Base-by-base conservation (phyloP, 1,140 invertebrate species). In the Lithobius niger region DNA sequence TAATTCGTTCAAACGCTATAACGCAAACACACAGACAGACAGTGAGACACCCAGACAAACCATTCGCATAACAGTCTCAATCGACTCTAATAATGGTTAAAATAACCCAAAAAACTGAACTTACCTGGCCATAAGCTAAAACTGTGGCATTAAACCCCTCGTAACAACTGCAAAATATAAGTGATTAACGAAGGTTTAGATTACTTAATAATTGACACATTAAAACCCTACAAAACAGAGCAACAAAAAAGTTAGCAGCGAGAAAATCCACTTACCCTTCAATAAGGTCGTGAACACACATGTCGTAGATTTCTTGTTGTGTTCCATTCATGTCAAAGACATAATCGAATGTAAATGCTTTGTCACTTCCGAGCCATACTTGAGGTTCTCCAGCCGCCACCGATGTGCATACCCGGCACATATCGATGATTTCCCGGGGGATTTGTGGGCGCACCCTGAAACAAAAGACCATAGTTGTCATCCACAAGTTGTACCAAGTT, bases 301-400 rank as follows among this genome's bases (percentile, higher is more conserved):
- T 78, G n/a, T 83, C 77, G 67, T 96, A 98, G 24, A 98, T 74
- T 18, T 79, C 74, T 60, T 83, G 67, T 76, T 89, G 82, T n/a
- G 62, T 59, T n/a, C 78, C 74, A 52, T 74, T 75, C 40, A 69
- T 67, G 67, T 94, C 88, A 67, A 96, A 94, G 2, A 97, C 92
- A 74, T 87, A 84, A 73, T 99, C 93, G 71, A 95, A 99, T 3
- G 96, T 97, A 74, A 98, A 99, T 28, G 86, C 83, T 66, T 94
- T 88, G 69, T 97, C 93, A 18, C 85, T 83, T 45, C 93, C 94
- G 4, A 99, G 76, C 57, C 89, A 84, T 1, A 98, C 82, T 68
- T 97, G 90, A 0, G 92, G 87, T 60, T 93, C 88, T 1, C 82
- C 84, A 1, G 83, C 79, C 13, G 89, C 83, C 3, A 95, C 89